Base-by-base conservation (phyloP, 2,797 vertebrate genomes). In the Sebastes paucispinis region DNA sequence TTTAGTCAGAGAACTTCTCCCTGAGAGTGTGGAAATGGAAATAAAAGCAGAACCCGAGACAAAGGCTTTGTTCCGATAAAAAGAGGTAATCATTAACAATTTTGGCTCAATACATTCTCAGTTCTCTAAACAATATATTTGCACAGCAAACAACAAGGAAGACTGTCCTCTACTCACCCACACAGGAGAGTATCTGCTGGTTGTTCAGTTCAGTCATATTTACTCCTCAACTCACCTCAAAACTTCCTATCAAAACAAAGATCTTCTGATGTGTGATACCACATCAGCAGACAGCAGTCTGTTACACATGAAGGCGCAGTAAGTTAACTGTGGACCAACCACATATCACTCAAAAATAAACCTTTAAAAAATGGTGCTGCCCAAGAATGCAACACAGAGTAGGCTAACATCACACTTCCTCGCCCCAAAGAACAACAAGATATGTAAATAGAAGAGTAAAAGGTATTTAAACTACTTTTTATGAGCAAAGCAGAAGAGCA, bases 31-130 rank as follows among this genome's bases (percentile, higher is more conserved):
- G 69, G 32, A 69, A 75, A 77, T 67, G 14, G 20, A 63, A 64
- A 67, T 36, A 62, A 74, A 84, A 80, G 69, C 81, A 80, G 79
- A 86, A 84, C 66, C 27, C 13, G 10, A 77, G 25, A 86, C 69
- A 82, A 72, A 74, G 25, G 31, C 13, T 34, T 67, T 25, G 65
- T 84, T 87, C 59, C 63, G 43, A 68, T 3, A 14, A 81, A 89
- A 71, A 71, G 58, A 67, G 72, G 55, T 68, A 80, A 70, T 80
- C 18, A 12, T 73, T 74, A 69, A 62, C 47, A 43, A 31, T 54
- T 83, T 57, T 54, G 25, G 31, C 67, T 54, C 73, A 67, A 5
- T 64, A 66, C 20, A 71, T 39, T 62, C 11, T 75, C 62, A 79
- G n/a, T 83, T 85, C 73, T 76, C 52, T 73, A 64, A 82, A 73